A percentile compares a stretch with the other conserved stretches of the same genome.
phyloP scores from a whole-genome alignment of 1,140 invertebrate species.

The Aphidius gifuensis region DNA sequence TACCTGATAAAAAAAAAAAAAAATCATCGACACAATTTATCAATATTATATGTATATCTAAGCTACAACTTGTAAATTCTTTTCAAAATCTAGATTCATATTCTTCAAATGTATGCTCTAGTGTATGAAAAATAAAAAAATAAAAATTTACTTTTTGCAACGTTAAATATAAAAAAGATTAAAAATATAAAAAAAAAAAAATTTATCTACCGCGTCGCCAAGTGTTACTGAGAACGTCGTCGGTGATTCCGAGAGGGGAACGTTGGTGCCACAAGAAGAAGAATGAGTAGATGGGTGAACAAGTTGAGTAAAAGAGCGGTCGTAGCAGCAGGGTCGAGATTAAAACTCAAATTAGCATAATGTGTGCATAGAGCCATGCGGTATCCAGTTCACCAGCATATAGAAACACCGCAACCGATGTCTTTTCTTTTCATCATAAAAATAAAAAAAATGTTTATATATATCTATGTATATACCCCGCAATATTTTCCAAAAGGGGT shows the following conservation, averaged over 20 bases:
- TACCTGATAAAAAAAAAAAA: constrained; percentile 1
- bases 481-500: too few relatives aligned
- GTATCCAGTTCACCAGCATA: not conserved
- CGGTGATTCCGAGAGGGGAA: too few relatives aligned
- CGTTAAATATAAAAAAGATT: not conserved
- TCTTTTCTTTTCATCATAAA: constrained; percentile 14
- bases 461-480: not conserved
- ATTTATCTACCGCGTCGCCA: constrained; percentile 11
- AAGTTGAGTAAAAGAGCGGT: constrained; percentile 28
- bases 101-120: too few relatives aligned
- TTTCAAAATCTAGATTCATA: too few relatives aligned
- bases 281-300: not conserved
- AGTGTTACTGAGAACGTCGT: constrained; percentile 15
- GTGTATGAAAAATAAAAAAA: not conserved
- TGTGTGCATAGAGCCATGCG: constrained; percentile 31
- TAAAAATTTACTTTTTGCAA: constrained; percentile 11
- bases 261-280: too few relatives aligned
- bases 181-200: constrained; percentile 13
- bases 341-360: constrained; percentile 50
- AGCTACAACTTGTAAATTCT: too few relatives aligned
- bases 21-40: constrained; percentile 12
- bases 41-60: too few relatives aligned
- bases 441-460: not conserved
- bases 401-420: constrained; percentile 2
- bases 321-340: constrained; percentile 33